Conservation (phyloP, 2,797 vertebrate genomes). For the Etheostoma nigrum region DNA sequence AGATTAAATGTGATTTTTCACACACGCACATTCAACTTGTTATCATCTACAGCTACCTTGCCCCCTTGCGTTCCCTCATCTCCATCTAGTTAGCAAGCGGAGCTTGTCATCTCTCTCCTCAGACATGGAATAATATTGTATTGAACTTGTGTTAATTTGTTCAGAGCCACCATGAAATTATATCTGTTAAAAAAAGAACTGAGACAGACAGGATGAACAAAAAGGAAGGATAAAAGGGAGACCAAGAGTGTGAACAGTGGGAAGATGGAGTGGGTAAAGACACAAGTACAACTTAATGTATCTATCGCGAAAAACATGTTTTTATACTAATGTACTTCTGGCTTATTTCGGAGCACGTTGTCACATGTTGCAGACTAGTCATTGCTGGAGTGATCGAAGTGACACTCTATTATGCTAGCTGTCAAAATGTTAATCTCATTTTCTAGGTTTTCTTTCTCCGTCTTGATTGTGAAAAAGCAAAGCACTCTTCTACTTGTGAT, state of each 20-base stretch:
- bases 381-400: conserved; percentile 26
- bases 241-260: conserved; percentile 1
- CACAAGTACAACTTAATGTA: neutral
- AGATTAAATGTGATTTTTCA: neutral
- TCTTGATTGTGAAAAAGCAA: conserved; percentile 37
- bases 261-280: neutral
- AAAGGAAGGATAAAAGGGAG: conserved; percentile 29
- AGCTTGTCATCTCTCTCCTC: conserved; percentile 34
- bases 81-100: conserved; percentile 47
- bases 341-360: conserved; percentile 15
- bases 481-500: conserved; percentile 9
- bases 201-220: conserved; percentile 32
- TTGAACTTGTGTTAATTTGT: conserved; percentile 73
- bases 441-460: conserved; percentile 17
- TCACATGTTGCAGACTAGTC: conserved; percentile 19
- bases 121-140: conserved; percentile 54
- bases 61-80: conserved; percentile 38
- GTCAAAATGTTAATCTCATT: conserved; percentile 63
- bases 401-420: conserved; percentile 48
- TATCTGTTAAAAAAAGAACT: conserved; percentile 46
- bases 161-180: conserved; percentile 73
- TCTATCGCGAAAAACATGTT: neutral
- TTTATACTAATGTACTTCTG: conserved; percentile 1
- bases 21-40: neutral
- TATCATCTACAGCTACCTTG: conserved; percentile 1